Evolutionary conservation across 1,140 invertebrate species (phyloP).

Genomic region (Hirudo medicinalis): DNA sequence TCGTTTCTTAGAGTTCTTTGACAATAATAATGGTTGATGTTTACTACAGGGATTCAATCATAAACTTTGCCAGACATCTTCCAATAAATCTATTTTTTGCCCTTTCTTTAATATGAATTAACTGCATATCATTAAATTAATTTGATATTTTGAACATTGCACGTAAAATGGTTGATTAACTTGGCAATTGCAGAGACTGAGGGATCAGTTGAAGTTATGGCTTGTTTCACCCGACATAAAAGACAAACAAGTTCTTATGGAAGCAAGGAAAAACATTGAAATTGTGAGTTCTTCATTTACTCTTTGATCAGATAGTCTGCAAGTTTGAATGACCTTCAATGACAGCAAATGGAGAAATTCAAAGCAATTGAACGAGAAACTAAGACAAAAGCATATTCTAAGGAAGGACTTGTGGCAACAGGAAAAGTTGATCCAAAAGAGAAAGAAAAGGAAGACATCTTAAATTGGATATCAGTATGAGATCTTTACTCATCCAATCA

Average conservation of each 20-base stretch:
- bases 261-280: conserved; percentile 94
- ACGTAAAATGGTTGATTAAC: background rate
- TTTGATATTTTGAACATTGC: background rate
- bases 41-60: too few relatives aligned
- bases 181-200: conserved; percentile 63
- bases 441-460: conserved; percentile 88
- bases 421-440: conserved; percentile 95
- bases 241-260: conserved; percentile 86
- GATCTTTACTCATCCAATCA: conserved; percentile 39
- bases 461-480: conserved; percentile 71
- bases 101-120: too few relatives aligned
- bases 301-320: background rate
- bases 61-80: too few relatives aligned
- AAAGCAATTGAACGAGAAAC: conserved; percentile 98
- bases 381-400: conserved; percentile 98
- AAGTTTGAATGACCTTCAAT: background rate
- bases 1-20: too few relatives aligned
- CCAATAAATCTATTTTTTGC: too few relatives aligned
- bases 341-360: conserved; percentile 97
- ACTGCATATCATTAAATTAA: background rate
- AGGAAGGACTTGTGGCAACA: conserved; percentile 92
- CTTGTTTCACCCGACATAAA: conserved; percentile 97
- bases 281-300: conserved; percentile 55
- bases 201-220: conserved; percentile 99
- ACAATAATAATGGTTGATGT: too few relatives aligned